Evolutionary conservation across 2,113 vertebrate genomes (phyloP).

Genomic region (Peucedramus taeniatus): DNA sequence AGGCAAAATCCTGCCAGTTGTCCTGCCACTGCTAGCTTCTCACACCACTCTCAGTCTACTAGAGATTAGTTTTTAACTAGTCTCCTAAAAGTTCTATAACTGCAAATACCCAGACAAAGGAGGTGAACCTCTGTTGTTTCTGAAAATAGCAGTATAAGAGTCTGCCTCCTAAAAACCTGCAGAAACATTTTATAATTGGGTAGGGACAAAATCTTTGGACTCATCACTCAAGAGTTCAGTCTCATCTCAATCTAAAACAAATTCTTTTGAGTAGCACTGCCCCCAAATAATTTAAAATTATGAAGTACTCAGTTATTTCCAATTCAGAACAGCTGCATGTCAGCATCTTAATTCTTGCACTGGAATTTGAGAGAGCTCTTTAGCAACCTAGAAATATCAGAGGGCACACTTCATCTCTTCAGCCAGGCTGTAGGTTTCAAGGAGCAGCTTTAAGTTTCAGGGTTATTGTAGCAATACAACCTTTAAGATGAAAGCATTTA

Average conservation of each 20-base stretch:
- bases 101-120: not conserved
- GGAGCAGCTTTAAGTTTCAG: slow-evolving; percentile 14
- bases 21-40: not conserved
- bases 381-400: slow-evolving; percentile 9
- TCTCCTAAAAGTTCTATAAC: not conserved
- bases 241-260: not conserved
- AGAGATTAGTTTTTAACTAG: not conserved
- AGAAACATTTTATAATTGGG: not conserved
- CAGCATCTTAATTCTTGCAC: not conserved
- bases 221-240: not conserved
- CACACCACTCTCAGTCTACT: not conserved
- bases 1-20: not conserved
- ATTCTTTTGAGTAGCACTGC: not conserved
- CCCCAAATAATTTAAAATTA: not conserved
- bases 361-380: not conserved
- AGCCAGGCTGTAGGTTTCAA: slow-evolving; percentile 23
- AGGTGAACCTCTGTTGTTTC: not conserved
- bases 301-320: not conserved
- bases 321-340: not conserved
- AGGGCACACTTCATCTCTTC: slow-evolving; percentile 11
- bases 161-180: not conserved
- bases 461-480: slow-evolving; percentile 36
- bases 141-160: not conserved
- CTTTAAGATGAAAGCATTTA: slow-evolving; percentile 59
- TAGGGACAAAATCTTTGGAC: not conserved